These are phyloP conservation scores for Ochotona princeps DNA, from an alignment of 2,113 vertebrate genomes.

Conservation along the genomic window DNA sequence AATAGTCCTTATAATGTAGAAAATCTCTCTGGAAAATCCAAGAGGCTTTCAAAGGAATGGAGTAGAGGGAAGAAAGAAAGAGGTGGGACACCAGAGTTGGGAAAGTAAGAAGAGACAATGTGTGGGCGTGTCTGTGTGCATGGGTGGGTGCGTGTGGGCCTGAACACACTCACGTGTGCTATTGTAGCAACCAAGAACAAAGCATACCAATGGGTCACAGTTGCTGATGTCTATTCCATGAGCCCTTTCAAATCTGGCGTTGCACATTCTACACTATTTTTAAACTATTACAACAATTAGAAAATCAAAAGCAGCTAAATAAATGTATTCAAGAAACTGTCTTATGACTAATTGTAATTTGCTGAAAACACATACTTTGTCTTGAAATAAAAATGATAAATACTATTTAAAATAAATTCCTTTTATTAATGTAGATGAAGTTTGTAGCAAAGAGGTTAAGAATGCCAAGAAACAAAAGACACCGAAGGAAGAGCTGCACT, in stretches of 20 bases:
- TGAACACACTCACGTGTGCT: too few species aligned
- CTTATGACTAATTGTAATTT: conserved; percentile 36
- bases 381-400: conserved; percentile 47
- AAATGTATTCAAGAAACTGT: background rate
- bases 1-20: background rate
- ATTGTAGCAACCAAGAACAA: background rate
- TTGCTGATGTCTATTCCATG: background rate
- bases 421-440: background rate
- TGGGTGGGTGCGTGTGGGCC: too few species aligned
- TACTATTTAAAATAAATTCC: conserved; percentile 26
- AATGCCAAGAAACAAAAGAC: background rate
- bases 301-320: conserved; percentile 46
- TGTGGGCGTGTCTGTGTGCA: too few species aligned
- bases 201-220: background rate
- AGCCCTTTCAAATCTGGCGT: background rate
- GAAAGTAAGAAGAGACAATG: too few species aligned
- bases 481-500: background rate
- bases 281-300: conserved; percentile 22
- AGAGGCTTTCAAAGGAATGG: background rate
- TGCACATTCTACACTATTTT: background rate
- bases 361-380: background rate
- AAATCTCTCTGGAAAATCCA: background rate
- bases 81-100: background rate
- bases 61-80: background rate
- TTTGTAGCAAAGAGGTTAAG: background rate